phyloP scores from a whole-genome alignment of 2,797 vertebrate species.

The Poliocrania exsul region DNA sequence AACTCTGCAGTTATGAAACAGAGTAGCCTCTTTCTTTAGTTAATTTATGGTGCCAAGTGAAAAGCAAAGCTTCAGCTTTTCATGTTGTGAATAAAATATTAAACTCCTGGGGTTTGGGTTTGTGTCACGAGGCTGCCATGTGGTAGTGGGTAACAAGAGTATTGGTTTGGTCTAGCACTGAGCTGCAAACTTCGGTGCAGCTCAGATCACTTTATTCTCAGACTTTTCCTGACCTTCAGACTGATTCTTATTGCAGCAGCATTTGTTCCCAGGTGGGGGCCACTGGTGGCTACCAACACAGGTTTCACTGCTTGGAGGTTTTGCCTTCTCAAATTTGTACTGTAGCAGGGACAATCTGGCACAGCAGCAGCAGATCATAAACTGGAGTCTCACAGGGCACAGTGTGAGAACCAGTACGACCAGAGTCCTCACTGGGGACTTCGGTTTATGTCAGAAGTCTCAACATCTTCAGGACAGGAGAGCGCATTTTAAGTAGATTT shows the following conservation, averaged over 20 bases:
- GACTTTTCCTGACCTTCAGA: not conserved
- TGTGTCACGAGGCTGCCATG: not conserved
- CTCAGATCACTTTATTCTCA: not conserved
- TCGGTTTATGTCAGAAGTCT: not conserved
- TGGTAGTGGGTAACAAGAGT: not conserved
- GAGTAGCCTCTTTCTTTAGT: not conserved
- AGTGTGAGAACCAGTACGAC: not conserved
- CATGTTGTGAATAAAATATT: not conserved
- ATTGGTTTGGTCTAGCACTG: not conserved
- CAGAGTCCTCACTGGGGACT: not conserved
- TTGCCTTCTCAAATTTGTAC: not conserved
- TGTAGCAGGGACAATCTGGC: not conserved
- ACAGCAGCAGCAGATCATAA: not conserved
- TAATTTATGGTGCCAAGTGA: not conserved
- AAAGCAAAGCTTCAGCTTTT: not conserved
- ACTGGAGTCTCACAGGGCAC: accelerated
- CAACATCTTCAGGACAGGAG: not conserved
- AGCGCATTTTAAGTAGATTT: not conserved
- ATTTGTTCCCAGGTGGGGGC: not conserved
- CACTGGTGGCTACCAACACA: not conserved
- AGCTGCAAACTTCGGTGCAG: not conserved
- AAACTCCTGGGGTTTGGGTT: not conserved
- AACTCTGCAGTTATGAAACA: not conserved
- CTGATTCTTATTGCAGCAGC: not conserved
- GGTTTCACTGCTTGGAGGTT: not conserved